Percentiles rank a stretch among this genome's conserved stretches.
Evolutionary conservation across 2,797 vertebrate genomes (phyloP).

Genomic region (Coregonus suidteri): DNA sequence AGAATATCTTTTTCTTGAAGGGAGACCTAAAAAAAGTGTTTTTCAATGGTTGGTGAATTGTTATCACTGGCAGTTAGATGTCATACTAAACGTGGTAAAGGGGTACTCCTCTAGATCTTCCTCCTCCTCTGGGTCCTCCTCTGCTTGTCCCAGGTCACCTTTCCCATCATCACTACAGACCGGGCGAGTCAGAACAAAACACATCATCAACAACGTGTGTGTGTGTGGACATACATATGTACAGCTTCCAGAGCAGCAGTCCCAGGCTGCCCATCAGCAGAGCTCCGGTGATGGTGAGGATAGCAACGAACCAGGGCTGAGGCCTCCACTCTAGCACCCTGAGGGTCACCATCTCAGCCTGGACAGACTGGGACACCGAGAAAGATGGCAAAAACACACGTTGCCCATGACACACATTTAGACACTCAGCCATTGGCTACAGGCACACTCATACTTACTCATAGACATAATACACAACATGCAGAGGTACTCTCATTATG

Average conservation of each 20-base stretch:
- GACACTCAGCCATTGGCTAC: too few species aligned
- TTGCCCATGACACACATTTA: too few species aligned
- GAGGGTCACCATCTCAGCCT: not conserved
- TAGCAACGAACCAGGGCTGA: not conserved
- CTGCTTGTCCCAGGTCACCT: slow-evolving; percentile 19
- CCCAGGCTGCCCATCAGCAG: not conserved
- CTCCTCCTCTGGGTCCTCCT: slow-evolving; percentile 19
- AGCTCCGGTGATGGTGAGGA: not conserved
- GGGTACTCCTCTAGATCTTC: slow-evolving; percentile 21
- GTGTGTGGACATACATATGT: not conserved
- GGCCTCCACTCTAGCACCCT: not conserved
- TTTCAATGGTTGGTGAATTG: not conserved
- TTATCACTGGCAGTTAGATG: slow-evolving; percentile 1
- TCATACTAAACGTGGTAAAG: slow-evolving; percentile 10
- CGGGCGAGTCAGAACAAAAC: slow-evolving; percentile 50
- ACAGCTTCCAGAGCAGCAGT: not conserved
- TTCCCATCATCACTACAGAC: slow-evolving; percentile 35
- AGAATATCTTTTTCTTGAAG: slow-evolving; percentile 13
- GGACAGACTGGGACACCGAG: not conserved
- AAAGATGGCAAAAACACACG: not conserved
- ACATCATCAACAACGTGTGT: not conserved
- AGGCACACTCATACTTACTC: too few species aligned
- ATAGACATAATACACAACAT: too few species aligned
- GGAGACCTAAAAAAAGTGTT: slow-evolving; percentile 5
- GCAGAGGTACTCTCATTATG: too few species aligned